A percentile compares a stretch with the other conserved stretches of the same genome.
These are phyloP conservation scores for Hololepta plana DNA, from an alignment of 2,888 invertebrate genomes.

Conservation along the genomic window DNA sequence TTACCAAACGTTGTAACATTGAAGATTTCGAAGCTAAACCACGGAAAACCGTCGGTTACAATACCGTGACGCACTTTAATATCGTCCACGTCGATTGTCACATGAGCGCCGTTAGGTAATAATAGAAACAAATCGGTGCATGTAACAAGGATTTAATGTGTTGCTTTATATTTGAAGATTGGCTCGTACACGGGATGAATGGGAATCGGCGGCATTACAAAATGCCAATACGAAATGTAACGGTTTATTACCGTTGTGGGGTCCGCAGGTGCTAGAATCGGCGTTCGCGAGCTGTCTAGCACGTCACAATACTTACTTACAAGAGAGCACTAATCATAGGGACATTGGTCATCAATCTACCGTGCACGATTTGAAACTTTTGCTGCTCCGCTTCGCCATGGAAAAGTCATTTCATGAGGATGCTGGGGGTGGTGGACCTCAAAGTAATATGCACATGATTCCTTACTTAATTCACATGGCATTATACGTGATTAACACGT, in stretches of 20 bases:
- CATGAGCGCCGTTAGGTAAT: conserved; percentile 77
- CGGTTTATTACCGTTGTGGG: conserved; percentile 91
- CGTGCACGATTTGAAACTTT: conserved; percentile 81
- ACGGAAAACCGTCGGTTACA: conserved; percentile 74
- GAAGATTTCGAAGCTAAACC: conserved; percentile 85
- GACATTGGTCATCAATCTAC: conserved; percentile 66
- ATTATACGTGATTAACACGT: conserved; percentile 83
- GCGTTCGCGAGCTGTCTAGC: conserved; percentile 88
- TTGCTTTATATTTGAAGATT: conserved; percentile 11
- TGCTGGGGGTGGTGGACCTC: conserved; percentile 91
- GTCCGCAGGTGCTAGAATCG: conserved; percentile 82
- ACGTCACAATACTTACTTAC: conserved; percentile 72
- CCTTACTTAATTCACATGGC: conserved; percentile 91
- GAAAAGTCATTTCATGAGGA: conserved; percentile 95
- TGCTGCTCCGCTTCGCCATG: conserved; percentile 76
- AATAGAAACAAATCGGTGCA: background rate
- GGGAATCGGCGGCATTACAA: conserved; percentile 95
- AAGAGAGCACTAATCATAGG: conserved; percentile 52
- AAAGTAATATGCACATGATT: conserved; percentile 92
- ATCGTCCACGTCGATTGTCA: conserved; percentile 97
- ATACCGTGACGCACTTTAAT: conserved; percentile 96
- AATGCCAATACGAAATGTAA: conserved; percentile 98
- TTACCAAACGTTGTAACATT: conserved; percentile 84
- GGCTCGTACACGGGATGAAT: conserved; percentile 62
- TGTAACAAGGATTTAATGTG: conserved; percentile 1